Percentiles rank a stretch among this genome's conserved stretches.
phyloP scores from a whole-genome alignment of 1,140 invertebrate species.

The Amyelois transitella region DNA sequence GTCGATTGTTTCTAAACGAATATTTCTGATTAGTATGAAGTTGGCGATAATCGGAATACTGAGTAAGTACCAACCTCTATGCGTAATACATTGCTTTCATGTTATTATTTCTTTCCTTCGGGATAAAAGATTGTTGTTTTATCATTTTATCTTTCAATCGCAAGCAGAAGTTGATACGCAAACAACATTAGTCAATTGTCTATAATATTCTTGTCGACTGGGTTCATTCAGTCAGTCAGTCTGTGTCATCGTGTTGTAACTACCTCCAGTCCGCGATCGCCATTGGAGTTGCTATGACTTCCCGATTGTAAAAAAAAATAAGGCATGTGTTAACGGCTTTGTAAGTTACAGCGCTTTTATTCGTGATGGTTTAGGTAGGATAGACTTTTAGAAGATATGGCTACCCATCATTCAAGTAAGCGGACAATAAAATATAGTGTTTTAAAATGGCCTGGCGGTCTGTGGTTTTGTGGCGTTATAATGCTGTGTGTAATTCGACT shows the following conservation, averaged over 20 bases:
- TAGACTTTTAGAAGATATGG: constrained; percentile 49
- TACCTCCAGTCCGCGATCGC: constrained; percentile 57
- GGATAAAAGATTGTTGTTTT: constrained; percentile 20
- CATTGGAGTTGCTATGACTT: constrained; percentile 42
- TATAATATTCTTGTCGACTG: constrained; percentile 15
- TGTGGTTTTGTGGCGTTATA: constrained; percentile 55
- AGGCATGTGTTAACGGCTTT: constrained; percentile 42
- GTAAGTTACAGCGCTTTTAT: constrained; percentile 31
- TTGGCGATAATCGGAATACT: constrained; percentile 59
- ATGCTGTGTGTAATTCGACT: constrained; percentile 50
- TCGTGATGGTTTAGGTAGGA: constrained; percentile 48
- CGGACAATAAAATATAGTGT: constrained; percentile 45
- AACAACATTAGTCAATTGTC: neutral
- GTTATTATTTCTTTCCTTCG: constrained; percentile 17
- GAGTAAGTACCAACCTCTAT: constrained; percentile 47
- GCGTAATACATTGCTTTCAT: constrained; percentile 37
- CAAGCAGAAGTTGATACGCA: constrained; percentile 10
- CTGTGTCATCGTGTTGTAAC: constrained; percentile 50
- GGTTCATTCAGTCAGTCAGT: constrained; percentile 44
- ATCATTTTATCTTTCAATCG: constrained; percentile 3
- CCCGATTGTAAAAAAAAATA: constrained; percentile 39
- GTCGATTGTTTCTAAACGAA: neutral
- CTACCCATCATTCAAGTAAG: constrained; percentile 35
- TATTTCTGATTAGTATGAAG: constrained; percentile 31
- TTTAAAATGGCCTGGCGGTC: constrained; percentile 37